Evolutionary conservation across 2,888 invertebrate genomes (phyloP).

Genomic region (Drosophila barbarae): DNA sequence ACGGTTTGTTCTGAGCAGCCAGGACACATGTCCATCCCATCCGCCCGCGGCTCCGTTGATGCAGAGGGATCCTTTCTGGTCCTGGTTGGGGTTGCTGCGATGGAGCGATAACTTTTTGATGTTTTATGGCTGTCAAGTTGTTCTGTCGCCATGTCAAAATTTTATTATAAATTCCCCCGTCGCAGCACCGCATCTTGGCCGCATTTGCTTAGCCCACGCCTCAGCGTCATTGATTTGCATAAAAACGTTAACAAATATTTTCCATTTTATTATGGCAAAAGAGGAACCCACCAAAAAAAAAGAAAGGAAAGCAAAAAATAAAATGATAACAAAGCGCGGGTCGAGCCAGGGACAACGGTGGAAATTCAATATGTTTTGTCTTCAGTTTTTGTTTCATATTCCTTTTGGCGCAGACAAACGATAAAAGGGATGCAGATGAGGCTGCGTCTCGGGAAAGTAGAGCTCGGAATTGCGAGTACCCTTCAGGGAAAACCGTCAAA

Average conservation of each 20-base stretch:
- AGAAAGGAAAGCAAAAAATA: conserved; percentile 1
- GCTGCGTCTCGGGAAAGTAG: background rate
- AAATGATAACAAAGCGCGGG: conserved; percentile 40
- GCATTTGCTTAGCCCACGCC: conserved; percentile 35
- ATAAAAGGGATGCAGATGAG: conserved; percentile 36
- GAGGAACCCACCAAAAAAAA: conserved; percentile 23
- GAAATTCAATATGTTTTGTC: conserved; percentile 64
- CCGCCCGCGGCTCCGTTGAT: conserved; percentile 26
- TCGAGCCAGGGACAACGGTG: conserved; percentile 34
- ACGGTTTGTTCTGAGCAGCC: conserved; percentile 25
- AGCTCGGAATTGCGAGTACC: background rate
- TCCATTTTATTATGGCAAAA: conserved; percentile 48
- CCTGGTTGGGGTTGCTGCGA: conserved; percentile 34
- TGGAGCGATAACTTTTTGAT: conserved; percentile 70
- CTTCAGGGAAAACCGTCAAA: background rate
- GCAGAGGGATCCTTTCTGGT: conserved; percentile 18
- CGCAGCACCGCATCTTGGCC: conserved; percentile 6
- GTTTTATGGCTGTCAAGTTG: conserved; percentile 70
- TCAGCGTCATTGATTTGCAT: conserved; percentile 63
- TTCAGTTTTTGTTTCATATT: conserved; percentile 21
- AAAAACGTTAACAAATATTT: conserved; percentile 66
- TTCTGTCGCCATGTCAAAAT: conserved; percentile 61
- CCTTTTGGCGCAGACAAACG: conserved; percentile 22
- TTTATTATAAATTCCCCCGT: conserved; percentile 58
- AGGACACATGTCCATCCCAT: conserved; percentile 39